phyloP scores from a whole-genome alignment of 2,797 vertebrate species.

The Rhinatrema bivittatum region DNA sequence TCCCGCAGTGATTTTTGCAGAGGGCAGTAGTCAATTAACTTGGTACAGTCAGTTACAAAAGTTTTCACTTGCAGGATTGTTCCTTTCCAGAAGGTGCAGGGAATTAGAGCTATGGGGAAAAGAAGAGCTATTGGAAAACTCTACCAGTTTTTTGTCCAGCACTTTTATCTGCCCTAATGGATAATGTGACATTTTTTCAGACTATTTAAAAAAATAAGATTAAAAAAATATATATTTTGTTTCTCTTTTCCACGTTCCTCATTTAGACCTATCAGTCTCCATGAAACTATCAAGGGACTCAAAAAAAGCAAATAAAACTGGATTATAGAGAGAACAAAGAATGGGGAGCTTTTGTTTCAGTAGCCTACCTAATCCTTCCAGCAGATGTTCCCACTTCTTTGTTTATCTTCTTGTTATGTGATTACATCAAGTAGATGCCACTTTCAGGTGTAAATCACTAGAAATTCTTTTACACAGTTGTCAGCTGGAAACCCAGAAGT shows the following conservation, averaged over 20 bases:
- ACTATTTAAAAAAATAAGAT: too few relatives aligned
- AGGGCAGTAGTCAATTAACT: too few relatives aligned
- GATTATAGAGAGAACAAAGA: background rate
- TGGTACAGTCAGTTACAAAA: too few relatives aligned
- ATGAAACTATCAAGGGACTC: constrained; percentile 2
- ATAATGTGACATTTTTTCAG: too few relatives aligned
- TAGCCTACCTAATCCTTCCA: constrained; percentile 9
- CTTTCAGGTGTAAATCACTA: constrained; percentile 7
- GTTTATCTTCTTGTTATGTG: constrained; percentile 10
- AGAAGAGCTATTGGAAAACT: too few relatives aligned
- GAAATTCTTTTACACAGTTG: background rate
- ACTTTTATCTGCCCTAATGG: too few relatives aligned
- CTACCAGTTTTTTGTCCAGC: too few relatives aligned
- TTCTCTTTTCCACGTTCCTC: rapidly evolving
- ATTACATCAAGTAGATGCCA: constrained; percentile 1
- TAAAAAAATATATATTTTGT: too few relatives aligned
- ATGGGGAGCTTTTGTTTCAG: background rate
- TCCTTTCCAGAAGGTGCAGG: too few relatives aligned
- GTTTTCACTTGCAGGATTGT: too few relatives aligned
- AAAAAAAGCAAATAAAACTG: background rate
- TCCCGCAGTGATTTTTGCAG: too few relatives aligned
- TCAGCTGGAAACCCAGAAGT: background rate
- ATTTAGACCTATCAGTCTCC: background rate
- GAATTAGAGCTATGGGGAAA: too few relatives aligned
- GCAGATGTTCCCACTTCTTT: constrained; percentile 19